Evolutionary conservation across 2,888 invertebrate species (phyloP).

Genomic region (Noctua comes): DNA sequence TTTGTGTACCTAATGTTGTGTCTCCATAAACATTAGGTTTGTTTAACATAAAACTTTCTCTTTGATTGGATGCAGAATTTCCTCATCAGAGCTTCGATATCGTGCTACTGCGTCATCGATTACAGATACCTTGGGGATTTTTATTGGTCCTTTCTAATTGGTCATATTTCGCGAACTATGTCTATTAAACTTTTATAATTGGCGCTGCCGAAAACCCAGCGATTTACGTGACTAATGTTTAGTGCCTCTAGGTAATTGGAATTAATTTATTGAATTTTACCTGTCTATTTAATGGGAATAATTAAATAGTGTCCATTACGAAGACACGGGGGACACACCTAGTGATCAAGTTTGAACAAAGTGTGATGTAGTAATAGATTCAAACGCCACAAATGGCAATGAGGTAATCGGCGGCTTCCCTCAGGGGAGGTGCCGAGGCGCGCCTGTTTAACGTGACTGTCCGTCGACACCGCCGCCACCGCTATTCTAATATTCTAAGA

Average conservation of each 20-base stretch:
- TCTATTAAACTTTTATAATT: conserved; percentile 25
- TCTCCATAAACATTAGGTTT: conserved; percentile 5
- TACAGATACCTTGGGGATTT: conserved; percentile 34
- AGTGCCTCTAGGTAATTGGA: neutral
- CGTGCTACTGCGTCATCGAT: conserved; percentile 34
- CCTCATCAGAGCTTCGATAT: neutral
- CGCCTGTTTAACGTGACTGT: conserved; percentile 65
- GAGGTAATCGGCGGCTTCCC: conserved; percentile 84
- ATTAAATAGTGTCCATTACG: conserved; percentile 41
- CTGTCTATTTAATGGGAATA: conserved; percentile 12
- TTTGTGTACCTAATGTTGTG: neutral
- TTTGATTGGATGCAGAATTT: conserved; percentile 12
- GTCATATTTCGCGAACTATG: conserved; percentile 25
- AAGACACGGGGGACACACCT: conserved; percentile 57
- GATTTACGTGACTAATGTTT: conserved; percentile 25
- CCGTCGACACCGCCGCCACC: conserved; percentile 37
- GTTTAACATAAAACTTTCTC: neutral
- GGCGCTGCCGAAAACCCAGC: conserved; percentile 23
- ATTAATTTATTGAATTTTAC: conserved; percentile 8
- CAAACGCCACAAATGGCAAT: conserved; percentile 77
- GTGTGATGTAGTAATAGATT: conserved; percentile 66
- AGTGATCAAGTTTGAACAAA: conserved; percentile 67
- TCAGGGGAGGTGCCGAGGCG: conserved; percentile 72
- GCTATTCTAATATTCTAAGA: conserved; percentile 66
- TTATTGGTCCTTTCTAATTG: conserved; percentile 32